phyloP scores from a whole-genome alignment of 2,888 invertebrate species.

The Lasioglossum leucozonium region DNA sequence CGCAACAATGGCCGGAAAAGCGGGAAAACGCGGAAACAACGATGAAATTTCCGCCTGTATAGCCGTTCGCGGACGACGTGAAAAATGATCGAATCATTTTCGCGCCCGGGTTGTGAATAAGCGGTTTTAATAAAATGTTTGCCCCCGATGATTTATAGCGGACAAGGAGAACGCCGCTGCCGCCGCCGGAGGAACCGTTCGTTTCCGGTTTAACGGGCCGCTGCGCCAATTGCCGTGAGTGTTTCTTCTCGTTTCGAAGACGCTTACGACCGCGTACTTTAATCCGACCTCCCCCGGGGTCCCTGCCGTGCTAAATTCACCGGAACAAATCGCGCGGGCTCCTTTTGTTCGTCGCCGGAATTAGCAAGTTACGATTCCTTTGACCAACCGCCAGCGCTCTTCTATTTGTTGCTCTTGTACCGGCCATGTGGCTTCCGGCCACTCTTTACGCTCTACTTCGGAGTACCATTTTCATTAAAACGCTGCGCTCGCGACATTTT shows the following conservation, averaged over 20 bases:
- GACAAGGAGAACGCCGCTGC: not conserved
- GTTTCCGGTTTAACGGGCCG: constrained; percentile 31
- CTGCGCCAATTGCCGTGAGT: constrained; percentile 12
- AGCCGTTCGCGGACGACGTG: not conserved
- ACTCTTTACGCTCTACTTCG: not conserved
- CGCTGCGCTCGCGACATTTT: not conserved
- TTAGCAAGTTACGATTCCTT: constrained; percentile 4
- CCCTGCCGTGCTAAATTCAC: constrained; percentile 2
- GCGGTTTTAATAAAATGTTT: constrained; percentile 42
- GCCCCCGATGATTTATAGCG: constrained; percentile 33
- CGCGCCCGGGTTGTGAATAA: constrained; percentile 19
- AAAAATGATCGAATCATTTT: constrained; percentile 43
- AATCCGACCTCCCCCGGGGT: not conserved
- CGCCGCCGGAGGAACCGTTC: constrained; percentile 20
- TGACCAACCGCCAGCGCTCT: not conserved
- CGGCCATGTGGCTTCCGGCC: not conserved
- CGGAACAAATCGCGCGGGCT: not conserved
- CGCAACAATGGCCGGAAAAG: not conserved
- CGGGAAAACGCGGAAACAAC: not conserved
- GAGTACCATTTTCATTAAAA: not conserved
- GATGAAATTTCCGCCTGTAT: constrained; percentile 4
- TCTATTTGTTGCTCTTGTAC: not conserved
- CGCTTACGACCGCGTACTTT: constrained; percentile 4
- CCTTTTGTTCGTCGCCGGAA: not conserved
- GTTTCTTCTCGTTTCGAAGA: constrained; percentile 20